These are phyloP conservation scores for Lycia hirtaria DNA, from an alignment of 2,888 invertebrate species.

Conservation along the genomic window DNA sequence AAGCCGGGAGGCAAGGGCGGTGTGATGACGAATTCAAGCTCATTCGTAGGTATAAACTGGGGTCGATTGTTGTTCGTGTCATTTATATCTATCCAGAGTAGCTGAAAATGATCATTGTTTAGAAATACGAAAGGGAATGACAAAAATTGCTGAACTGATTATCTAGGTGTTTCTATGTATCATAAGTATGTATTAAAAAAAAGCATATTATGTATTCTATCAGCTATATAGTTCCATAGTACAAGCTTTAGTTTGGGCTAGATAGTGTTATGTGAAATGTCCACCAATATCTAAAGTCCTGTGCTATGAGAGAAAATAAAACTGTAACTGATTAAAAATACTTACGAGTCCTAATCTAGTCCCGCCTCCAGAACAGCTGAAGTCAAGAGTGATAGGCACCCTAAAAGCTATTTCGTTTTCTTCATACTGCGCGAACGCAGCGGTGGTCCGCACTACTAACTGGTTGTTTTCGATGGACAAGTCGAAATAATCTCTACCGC, in stretches of 20 bases:
- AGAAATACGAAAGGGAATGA: too few species aligned
- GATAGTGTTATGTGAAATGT: too few species aligned
- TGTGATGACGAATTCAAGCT: slow-evolving; percentile 69
- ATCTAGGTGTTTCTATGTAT: too few species aligned
- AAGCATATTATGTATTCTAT: too few species aligned
- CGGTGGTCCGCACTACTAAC: slow-evolving; percentile 59
- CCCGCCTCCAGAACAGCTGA: slow-evolving; percentile 58
- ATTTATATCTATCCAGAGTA: slow-evolving; percentile 60
- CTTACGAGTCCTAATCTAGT: slow-evolving; percentile 15
- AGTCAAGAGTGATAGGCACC: slow-evolving; percentile 56
- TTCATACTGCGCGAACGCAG: slow-evolving; percentile 63
- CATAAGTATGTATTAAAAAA: too few species aligned
- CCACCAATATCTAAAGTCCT: too few species aligned
- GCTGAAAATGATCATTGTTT: slow-evolving; percentile 65
- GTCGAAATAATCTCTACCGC: slow-evolving; percentile 60
- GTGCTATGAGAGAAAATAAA: too few species aligned
- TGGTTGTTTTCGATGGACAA: slow-evolving; percentile 45
- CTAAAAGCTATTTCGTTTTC: slow-evolving; percentile 58
- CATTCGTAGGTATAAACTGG: slow-evolving; percentile 56
- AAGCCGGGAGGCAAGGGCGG: slow-evolving; percentile 78
- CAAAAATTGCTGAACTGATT: too few species aligned
- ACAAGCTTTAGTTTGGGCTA: too few species aligned
- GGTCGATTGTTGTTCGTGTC: slow-evolving; percentile 83
- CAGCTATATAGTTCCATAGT: too few species aligned
- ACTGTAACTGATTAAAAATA: neutral